Conservation (phyloP, 2,797 vertebrate genomes). For the Crocodylus rhombifer region DNA sequence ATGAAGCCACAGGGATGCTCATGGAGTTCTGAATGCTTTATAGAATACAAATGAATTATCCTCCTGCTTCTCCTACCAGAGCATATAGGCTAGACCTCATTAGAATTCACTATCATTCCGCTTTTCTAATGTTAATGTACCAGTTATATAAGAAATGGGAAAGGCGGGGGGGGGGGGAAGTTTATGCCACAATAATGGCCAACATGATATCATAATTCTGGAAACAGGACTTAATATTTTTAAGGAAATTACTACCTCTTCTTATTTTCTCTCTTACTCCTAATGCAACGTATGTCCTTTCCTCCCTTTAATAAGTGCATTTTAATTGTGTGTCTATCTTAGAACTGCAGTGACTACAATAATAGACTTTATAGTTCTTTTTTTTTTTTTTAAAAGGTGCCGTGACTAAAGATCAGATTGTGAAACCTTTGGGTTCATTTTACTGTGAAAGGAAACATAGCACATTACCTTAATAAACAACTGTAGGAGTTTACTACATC, state of each 20-base stretch:
- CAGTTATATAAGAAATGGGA: conserved; percentile 80
- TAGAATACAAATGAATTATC: conserved; percentile 93
- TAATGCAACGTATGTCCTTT: conserved; percentile 51
- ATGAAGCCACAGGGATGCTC: conserved; percentile 87
- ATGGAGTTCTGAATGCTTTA: conserved; percentile 83
- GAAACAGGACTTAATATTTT: conserved; percentile 67
- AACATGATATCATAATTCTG: conserved; percentile 67
- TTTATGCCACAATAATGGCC: conserved; percentile 63
- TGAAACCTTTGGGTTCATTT: conserved; percentile 48
- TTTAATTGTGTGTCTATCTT: conserved; percentile 57
- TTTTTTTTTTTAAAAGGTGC: neutral
- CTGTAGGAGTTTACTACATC: conserved; percentile 70
- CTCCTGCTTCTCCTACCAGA: conserved; percentile 81
- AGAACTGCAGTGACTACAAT: conserved; percentile 44
- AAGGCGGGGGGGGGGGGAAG: neutral
- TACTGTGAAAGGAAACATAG: conserved; percentile 55
- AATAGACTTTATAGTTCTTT: conserved; percentile 28
- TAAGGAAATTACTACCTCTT: conserved; percentile 66
- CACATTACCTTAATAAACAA: conserved; percentile 71
- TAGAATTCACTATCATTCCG: conserved; percentile 83
- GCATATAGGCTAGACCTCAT: conserved; percentile 83
- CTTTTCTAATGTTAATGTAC: conserved; percentile 86
- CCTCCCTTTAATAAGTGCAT: conserved; percentile 37
- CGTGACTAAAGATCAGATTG: conserved; percentile 60
- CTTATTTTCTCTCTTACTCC: conserved; percentile 57